Evolutionary conservation across 2,113 vertebrate species (phyloP), one percentile per base, ranked within the genome.

Genomic region (Zingel zingel): DNA sequence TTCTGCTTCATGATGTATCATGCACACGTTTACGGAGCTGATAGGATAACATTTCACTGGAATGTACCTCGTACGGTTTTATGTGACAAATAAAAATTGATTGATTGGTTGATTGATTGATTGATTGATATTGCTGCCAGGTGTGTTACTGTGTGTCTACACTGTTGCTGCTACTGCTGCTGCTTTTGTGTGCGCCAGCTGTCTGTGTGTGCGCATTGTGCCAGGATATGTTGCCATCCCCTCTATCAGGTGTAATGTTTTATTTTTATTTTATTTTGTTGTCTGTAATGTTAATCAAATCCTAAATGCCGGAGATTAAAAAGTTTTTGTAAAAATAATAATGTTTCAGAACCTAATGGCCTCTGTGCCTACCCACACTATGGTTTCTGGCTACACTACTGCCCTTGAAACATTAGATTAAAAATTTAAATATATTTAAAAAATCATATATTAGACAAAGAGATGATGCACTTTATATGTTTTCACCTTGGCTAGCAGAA

Each of bases 401-500:
- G 18, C 69, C n/a, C 30, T 66, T 47, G 2, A 66, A 10, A 27
- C 18, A 21, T 59, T 25, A 73, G 19, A 62, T 61, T 16, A 54
- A 67, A 78, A 56, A 11, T 11, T 0, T 4, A 2, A 21, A 30
- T 13, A 11, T 27, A 9, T 18, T 11, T 48, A 1, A 30, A 43
- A 45, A 30, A 3, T 4, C 5, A 9, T 45, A 2, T 16, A 16
- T 47, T 45, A 56, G 47, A 43, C 15, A 25, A 12, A 65, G 62
- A 30, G 30, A 16, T 48, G 14, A 43, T n/a, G n/a, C 21, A 11
- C 10, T 43, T 43, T 62, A 23, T 14, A n/a, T 57, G 50, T 18
- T 9, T 57, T 94, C 67, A 99, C 98, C 97, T 96, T 96, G 86
- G 94, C 96, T 47, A 99, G 90, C 86, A 95, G 67, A 61, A 99